Conservation (phyloP, 1,140 invertebrate species). For the Leptopilina boulardi region DNA sequence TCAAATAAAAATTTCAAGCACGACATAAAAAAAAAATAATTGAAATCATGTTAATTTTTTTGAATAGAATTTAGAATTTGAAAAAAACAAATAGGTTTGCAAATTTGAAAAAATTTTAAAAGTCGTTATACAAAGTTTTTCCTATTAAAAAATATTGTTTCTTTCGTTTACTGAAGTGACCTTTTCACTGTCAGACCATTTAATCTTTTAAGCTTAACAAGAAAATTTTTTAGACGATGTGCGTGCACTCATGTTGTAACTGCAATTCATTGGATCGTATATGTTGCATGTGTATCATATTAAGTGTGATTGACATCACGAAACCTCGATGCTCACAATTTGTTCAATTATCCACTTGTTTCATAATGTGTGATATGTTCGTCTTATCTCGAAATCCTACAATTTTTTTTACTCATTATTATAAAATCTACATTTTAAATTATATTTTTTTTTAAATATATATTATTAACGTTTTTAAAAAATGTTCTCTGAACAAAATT, state of each 20-base stretch:
- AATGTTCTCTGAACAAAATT: too few relatives aligned
- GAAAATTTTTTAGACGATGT: constrained; percentile 37
- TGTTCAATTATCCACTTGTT: constrained; percentile 56
- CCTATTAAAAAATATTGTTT: not conserved
- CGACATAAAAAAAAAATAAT: not conserved
- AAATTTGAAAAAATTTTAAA: not conserved
- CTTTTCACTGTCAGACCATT: not conserved
- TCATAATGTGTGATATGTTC: constrained; percentile 42
- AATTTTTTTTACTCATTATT: not conserved
- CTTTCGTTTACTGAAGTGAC: not conserved
- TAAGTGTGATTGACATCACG: constrained; percentile 53
- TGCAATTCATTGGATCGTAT: constrained; percentile 9
- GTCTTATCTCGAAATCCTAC: not conserved
- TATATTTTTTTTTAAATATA: too few relatives aligned
- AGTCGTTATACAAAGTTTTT: not conserved
- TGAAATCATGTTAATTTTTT: not conserved
- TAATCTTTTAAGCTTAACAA: constrained; percentile 36
- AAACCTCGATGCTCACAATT: constrained; percentile 49
- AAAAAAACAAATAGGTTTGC: too few relatives aligned
- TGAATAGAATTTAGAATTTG: too few relatives aligned
- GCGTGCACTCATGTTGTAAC: not conserved
- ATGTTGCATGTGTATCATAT: constrained; percentile 45
- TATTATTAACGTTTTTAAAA: too few relatives aligned
- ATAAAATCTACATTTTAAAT: too few relatives aligned
- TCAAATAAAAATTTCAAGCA: not conserved